phyloP scores from a whole-genome alignment of 2,888 invertebrate genomes.

The Melanchra persicariae region DNA sequence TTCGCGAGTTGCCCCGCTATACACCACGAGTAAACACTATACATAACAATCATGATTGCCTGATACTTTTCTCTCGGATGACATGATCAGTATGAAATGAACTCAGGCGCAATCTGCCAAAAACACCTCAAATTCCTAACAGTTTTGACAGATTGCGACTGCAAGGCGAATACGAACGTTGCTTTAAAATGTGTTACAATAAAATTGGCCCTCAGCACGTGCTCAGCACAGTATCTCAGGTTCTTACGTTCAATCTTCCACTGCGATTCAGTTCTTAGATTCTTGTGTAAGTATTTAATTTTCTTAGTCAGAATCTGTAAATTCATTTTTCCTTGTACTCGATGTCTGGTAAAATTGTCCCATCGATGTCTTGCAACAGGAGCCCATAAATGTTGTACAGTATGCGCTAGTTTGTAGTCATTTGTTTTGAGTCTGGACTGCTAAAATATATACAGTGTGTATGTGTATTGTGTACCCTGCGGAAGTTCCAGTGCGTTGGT shows the following conservation, averaged over 20 bases:
- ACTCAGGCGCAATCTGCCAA: no score
- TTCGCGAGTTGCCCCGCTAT: slow-evolving; percentile 1
- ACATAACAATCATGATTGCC: background rate
- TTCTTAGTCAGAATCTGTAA: background rate
- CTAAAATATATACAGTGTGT: no score
- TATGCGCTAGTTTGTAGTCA: background rate
- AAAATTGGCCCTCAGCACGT: no score
- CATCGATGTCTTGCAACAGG: background rate
- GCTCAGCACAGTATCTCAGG: no score
- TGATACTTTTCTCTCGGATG: background rate
- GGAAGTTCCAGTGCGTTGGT: slow-evolving; percentile 20
- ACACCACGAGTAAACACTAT: background rate
- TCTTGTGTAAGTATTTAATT: background rate
- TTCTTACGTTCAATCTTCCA: background rate
- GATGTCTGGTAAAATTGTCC: background rate
- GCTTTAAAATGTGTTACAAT: no score
- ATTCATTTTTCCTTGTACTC: background rate
- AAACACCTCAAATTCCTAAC: no score
- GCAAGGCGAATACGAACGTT: no score
- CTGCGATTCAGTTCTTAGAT: background rate
- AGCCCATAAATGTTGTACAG: background rate
- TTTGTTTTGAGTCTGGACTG: background rate
- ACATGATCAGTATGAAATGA: no score
- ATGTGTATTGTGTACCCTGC: background rate
- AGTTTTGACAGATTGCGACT: no score